phyloP scores from a whole-genome alignment of 2,113 vertebrate genomes.

The Erythrolamprus reginae region DNA sequence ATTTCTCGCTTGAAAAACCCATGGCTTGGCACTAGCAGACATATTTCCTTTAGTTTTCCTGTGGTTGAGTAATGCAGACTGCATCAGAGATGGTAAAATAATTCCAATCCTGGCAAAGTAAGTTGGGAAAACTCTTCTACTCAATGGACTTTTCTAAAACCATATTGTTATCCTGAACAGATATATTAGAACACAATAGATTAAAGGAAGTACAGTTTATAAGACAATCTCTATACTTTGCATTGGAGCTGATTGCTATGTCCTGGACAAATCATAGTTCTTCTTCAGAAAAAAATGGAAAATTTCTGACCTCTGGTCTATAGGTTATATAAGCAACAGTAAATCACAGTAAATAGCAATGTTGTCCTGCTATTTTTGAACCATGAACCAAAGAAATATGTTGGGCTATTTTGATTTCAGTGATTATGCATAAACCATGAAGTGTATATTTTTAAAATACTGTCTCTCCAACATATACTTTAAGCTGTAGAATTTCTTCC shows the following conservation, averaged over 20 bases:
- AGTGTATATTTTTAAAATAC: conserved; percentile 16
- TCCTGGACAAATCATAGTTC: neutral
- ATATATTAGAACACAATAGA: neutral
- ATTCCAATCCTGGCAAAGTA: neutral
- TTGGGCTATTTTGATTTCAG: conserved; percentile 10
- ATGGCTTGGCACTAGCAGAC: neutral
- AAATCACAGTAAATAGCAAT: conserved; percentile 16
- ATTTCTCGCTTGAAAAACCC: neutral
- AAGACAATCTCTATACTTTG: neutral
- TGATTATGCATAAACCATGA: conserved; percentile 13
- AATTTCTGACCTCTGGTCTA: conserved; percentile 10
- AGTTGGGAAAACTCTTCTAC: neutral
- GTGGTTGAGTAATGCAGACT: neutral
- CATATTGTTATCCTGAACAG: neutral
- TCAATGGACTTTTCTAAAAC: neutral
- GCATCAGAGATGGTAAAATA: neutral
- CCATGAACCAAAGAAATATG: conserved; percentile 13
- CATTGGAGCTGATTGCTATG: neutral
- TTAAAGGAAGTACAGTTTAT: neutral
- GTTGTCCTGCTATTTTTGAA: conserved; percentile 1
- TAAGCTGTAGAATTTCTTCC: conserved; percentile 13
- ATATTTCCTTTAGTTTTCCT: neutral
- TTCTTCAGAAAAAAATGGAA: conserved; percentile 4
- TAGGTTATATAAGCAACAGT: conserved; percentile 14
- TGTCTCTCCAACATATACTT: conserved; percentile 15